phyloP scores from a whole-genome alignment of 1,140 invertebrate species.

The Drosophila nigromelanica region DNA sequence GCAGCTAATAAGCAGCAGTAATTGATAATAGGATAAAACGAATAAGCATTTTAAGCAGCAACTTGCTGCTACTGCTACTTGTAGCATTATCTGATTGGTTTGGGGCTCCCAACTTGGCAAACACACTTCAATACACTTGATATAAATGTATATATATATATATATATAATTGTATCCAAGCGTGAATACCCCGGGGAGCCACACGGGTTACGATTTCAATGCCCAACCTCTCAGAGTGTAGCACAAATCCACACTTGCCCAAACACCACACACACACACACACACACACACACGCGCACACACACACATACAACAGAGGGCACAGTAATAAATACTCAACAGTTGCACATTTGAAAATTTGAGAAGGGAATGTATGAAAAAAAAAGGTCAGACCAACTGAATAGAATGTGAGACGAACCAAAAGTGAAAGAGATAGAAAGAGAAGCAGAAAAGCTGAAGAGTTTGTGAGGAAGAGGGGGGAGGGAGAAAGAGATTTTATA shows the following conservation, averaged over 20 bases:
- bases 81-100: conserved; percentile 20
- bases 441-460: no score
- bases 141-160: conserved; percentile 1
- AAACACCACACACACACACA: conserved; percentile 8
- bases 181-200: conserved; percentile 52
- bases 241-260: conserved; percentile 12
- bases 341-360: conserved; percentile 74
- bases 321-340: conserved; percentile 71
- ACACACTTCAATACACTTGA: conserved; percentile 56
- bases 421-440: conserved; percentile 1
- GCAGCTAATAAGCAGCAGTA: background rate
- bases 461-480: background rate
- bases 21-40: background rate
- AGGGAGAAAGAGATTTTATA: conserved; percentile 7
- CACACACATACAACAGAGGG: conserved; percentile 6
- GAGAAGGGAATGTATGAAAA: conserved; percentile 51
- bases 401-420: conserved; percentile 29
- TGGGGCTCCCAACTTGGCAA: conserved; percentile 30
- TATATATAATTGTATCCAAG: conserved; percentile 55
- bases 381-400: conserved; percentile 48
- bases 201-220: conserved; percentile 21
- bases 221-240: background rate
- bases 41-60: background rate
- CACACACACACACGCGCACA: background rate
- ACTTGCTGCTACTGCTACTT: conserved; percentile 1